Base-by-base conservation (phyloP, 2,888 invertebrate genomes). In the Orgyia antiqua region DNA sequence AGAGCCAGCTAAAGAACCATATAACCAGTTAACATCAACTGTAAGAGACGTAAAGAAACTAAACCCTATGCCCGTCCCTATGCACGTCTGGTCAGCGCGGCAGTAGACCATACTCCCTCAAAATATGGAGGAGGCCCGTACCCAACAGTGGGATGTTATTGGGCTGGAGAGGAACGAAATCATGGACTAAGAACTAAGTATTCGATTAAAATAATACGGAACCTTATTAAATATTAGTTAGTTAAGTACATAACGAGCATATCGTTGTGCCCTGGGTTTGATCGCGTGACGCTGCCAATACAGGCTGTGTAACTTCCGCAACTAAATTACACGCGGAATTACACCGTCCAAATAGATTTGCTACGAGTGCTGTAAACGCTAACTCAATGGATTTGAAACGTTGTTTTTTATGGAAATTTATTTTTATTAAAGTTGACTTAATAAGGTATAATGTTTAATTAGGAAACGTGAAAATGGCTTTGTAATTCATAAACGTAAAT, bases 221-320 rank as follows among this genome's bases (percentile, higher is more conserved):
- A 40, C 43, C 50, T 35, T 2, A 25, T 26, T 5, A 23, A 42
- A 28, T 27, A 23, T 36, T 10, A 13, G 17, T 35, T 29, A 39
- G 49, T 51, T 45, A 37, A 27, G 39, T 30, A 36, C 33, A 36
- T 41, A 52, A 49, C 43, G 39, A 52, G 49, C 37, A 42, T 43
- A 39, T 44, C 39, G 36, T 45, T 45, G 45, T 38, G 52, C 33
- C 38, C 42, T 31, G 43, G 47, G 40, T 39, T 42, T 45, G 56
- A 46, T 55, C 47, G 68, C 60, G 54, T 55, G 62, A 52, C 53
- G 23, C 9, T 23, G 19, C 25, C 58, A 53, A 66, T 15, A 15
- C 69, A 66, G 68, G 68, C 69, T 68, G 62, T 68, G 61, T 59
- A 62, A 65, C 74, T 76, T 75, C 77, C 76, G 75, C 65, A 52